Evolutionary conservation across 2,888 invertebrate genomes (phyloP).

Genomic region (Pristionchus fissidentatus): DNA sequence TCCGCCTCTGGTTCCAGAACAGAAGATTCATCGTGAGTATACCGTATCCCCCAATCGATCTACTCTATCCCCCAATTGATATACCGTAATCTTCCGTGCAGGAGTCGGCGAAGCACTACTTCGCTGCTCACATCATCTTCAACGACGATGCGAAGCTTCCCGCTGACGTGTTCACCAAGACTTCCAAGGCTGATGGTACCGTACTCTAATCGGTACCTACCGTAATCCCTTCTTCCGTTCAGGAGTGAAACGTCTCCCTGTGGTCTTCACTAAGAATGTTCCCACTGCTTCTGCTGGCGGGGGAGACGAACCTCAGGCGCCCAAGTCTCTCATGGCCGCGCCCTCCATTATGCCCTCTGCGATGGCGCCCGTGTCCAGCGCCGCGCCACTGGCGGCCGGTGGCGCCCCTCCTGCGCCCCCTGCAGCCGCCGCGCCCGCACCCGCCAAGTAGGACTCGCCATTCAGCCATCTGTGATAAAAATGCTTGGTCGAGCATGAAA

Average conservation of each 20-base stretch:
- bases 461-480: too few relatives aligned
- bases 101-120: slow-evolving; percentile 41
- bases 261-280: not conserved
- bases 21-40: slow-evolving; percentile 34
- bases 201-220: slow-evolving; percentile 14
- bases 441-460: too few relatives aligned
- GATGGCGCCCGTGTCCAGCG: too few relatives aligned
- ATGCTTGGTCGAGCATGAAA: too few relatives aligned
- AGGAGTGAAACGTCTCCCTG: slow-evolving; percentile 16
- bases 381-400: too few relatives aligned
- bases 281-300: slow-evolving; percentile 4
- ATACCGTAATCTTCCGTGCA: too few relatives aligned
- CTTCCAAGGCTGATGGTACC: slow-evolving; percentile 20
- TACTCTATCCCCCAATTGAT: not conserved
- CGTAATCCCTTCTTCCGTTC: not conserved
- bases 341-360: slow-evolving; percentile 26
- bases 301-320: not conserved
- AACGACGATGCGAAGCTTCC: not conserved
- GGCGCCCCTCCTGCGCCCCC: too few relatives aligned
- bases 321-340: not conserved
- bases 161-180: slow-evolving; percentile 14
- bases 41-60: not conserved
- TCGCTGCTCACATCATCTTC: slow-evolving; percentile 18
- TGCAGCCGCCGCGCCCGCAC: too few relatives aligned
- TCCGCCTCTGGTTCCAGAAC: slow-evolving; percentile 38